Percentiles rank a stretch among this genome's conserved stretches.
Evolutionary conservation across 2,113 vertebrate species (phyloP).

Genomic region (Pseudonaja textilis): DNA sequence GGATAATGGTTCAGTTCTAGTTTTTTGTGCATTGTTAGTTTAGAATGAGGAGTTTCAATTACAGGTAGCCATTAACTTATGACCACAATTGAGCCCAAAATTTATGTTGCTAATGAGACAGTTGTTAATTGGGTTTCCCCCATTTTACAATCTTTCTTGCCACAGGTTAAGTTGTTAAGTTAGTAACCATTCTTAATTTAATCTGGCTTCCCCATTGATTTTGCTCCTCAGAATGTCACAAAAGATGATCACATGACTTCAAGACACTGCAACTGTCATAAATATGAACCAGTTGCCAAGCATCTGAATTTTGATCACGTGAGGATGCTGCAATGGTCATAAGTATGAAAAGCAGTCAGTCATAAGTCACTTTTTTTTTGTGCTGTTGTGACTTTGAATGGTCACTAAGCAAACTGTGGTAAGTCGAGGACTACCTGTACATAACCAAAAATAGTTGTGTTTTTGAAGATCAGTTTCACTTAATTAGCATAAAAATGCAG

Average conservation of each 20-base stretch:
- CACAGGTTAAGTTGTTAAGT: background rate
- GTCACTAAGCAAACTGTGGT: background rate
- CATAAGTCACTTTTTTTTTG: background rate
- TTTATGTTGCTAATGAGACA: background rate
- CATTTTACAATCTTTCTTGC: background rate
- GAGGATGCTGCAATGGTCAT: background rate
- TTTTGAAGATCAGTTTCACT: conserved; percentile 66
- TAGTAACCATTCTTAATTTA: background rate
- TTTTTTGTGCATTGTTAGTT: conserved; percentile 21
- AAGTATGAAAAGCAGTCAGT: background rate
- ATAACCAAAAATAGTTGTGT: conserved; percentile 40
- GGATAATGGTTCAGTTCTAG: background rate
- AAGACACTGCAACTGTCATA: background rate
- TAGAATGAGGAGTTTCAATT: conserved; percentile 40
- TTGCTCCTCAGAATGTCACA: background rate
- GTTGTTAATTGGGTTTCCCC: background rate
- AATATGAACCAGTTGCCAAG: background rate
- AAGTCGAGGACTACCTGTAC: background rate
- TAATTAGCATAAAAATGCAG: conserved; percentile 62
- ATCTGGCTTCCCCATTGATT: background rate
- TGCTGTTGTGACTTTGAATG: background rate
- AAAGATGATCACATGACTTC: background rate
- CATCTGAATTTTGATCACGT: background rate
- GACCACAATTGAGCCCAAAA: background rate
- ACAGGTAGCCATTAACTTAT: background rate